phyloP scores from a whole-genome alignment of 37 sponge, comb jelly and placozoan species.

The Dysidea cf. avara region DNA sequence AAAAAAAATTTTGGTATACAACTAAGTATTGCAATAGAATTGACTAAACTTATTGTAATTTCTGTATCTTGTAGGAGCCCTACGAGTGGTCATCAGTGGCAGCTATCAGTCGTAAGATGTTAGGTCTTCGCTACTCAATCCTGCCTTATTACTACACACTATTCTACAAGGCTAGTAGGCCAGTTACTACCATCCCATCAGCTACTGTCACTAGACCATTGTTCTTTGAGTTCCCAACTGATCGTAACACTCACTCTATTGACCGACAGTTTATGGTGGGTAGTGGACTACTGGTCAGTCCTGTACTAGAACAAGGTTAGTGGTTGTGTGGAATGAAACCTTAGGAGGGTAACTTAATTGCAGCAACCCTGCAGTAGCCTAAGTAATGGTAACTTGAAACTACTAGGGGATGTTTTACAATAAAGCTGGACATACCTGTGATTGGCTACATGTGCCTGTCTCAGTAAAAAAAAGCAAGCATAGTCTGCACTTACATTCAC shows the following conservation, averaged over 20 bases:
- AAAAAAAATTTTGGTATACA: no score
- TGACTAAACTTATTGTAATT: no score
- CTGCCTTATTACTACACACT: constrained; percentile 89
- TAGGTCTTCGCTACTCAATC: constrained; percentile 82
- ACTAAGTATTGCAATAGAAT: no score
- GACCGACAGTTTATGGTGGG: constrained; percentile 89
- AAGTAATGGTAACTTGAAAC: no score
- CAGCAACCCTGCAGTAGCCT: no score
- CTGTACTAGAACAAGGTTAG: constrained; percentile 68
- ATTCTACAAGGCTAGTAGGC: constrained; percentile 60
- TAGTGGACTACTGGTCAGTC: constrained; percentile 60
- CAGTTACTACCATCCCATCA: constrained; percentile 26
- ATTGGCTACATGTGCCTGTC: no score
- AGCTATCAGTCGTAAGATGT: constrained; percentile 55
- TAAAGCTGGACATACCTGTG: no score
- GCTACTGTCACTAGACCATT: constrained; percentile 76
- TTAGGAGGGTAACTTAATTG: no score
- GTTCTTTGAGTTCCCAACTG: constrained; percentile 85
- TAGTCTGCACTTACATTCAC: no score
- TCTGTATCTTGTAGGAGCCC: constrained; percentile 60
- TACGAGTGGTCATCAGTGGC: constrained; percentile 82
- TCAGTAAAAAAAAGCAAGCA: no score
- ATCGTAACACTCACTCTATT: constrained; percentile 54
- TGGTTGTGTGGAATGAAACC: not conserved
- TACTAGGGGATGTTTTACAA: no score